Evolutionary conservation across 2,888 invertebrate genomes (phyloP).

Genomic region (Timandra comae): DNA sequence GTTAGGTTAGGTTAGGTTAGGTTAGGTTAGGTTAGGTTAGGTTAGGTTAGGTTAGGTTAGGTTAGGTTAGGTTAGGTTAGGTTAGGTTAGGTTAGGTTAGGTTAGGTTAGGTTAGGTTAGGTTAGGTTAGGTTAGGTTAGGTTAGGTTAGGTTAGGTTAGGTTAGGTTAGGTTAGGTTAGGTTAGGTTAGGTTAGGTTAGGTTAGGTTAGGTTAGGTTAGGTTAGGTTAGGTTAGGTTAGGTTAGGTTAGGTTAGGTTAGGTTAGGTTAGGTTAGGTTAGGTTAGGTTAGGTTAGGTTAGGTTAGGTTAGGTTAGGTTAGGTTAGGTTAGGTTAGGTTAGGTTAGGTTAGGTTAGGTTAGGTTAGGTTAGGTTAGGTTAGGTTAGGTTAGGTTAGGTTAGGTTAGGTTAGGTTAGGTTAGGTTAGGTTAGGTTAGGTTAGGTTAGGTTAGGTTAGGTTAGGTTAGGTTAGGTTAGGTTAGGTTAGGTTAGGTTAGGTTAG

Average conservation of each 20-base stretch:
- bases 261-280: slow-evolving; percentile 7
- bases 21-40: not conserved
- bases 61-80: not conserved
- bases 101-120: slow-evolving; percentile 2
- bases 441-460: slow-evolving; percentile 17
- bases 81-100: slow-evolving; percentile 1
- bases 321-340: slow-evolving; percentile 19
- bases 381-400: slow-evolving; percentile 20
- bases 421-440: slow-evolving; percentile 18
- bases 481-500: slow-evolving; percentile 15
- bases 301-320: slow-evolving; percentile 18
- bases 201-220: slow-evolving; percentile 4
- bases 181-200: slow-evolving; percentile 2
- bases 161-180: slow-evolving; percentile 5
- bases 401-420: slow-evolving; percentile 16
- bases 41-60: slow-evolving; percentile 1
- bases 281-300: slow-evolving; percentile 12
- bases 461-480: slow-evolving; percentile 18
- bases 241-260: slow-evolving; percentile 11
- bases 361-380: slow-evolving; percentile 20
- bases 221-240: slow-evolving; percentile 8
- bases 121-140: slow-evolving; percentile 6
- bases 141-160: slow-evolving; percentile 9
- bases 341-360: slow-evolving; percentile 19
- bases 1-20: not conserved